Evolutionary conservation across 2,797 vertebrate genomes (phyloP).

Genomic region (Sciaenops ocellatus): DNA sequence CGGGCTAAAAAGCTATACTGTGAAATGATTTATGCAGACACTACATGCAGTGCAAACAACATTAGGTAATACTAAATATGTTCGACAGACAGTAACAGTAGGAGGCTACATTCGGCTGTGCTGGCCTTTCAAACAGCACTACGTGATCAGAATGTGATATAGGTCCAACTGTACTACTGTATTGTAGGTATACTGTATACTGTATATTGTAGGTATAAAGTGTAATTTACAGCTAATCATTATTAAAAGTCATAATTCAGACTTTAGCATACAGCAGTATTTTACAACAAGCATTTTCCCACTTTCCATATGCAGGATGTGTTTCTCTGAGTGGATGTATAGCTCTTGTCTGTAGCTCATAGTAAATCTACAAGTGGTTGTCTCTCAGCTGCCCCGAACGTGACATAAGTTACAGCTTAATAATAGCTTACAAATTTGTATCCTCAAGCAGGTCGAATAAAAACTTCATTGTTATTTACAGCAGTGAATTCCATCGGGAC

Average conservation of each 20-base stretch:
- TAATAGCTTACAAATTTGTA: slow-evolving; percentile 54
- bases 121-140: slow-evolving; percentile 20
- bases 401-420: slow-evolving; percentile 50
- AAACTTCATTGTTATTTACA: slow-evolving; percentile 62
- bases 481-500: slow-evolving; percentile 37
- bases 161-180: background rate
- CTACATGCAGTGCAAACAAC: slow-evolving; percentile 42
- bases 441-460: slow-evolving; percentile 49
- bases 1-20: slow-evolving; percentile 32
- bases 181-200: background rate
- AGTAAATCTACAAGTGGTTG: slow-evolving; percentile 31
- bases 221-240: slow-evolving; percentile 6
- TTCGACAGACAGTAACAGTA: slow-evolving; percentile 32
- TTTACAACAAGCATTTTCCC: background rate
- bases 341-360: slow-evolving; percentile 10
- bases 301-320: background rate
- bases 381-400: slow-evolving; percentile 16
- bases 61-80: slow-evolving; percentile 42
- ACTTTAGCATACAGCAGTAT: background rate
- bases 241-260: background rate
- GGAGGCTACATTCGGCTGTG: background rate
- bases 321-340: background rate
- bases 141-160: slow-evolving; percentile 7
- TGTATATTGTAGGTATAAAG: background rate
- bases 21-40: slow-evolving; percentile 46